Evolutionary conservation across 2,797 vertebrate species (phyloP), one percentile per base, ranked within the genome.

Genomic region (Harpagifer antarcticus): DNA sequence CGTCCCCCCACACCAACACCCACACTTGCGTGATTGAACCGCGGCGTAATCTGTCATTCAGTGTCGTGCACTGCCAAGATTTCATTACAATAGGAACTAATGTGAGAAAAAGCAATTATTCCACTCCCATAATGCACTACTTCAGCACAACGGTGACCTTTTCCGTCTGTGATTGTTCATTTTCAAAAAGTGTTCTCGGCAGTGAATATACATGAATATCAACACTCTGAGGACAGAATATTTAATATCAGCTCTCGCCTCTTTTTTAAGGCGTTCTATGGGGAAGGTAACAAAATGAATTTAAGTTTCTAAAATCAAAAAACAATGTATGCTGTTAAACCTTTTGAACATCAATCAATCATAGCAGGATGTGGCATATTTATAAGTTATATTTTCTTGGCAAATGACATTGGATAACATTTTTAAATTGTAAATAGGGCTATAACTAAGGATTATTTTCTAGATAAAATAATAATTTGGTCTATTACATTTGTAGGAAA

Each of bases 21-120:
- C 81, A 65, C 59, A 43, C 79, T 74, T 42, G 70, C 67, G 70
- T 84, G 90, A 92, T 88, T 88, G 86, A 91, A 88, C 79, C 63
- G 45, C 50, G 63, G 67, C 45, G 50, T 88, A 88, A 91, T 93
- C 89, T 89, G 90, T 87, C 90, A 92, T 85, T 91, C 89, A 87
- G 62, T 42, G 86, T 79, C 45, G 17, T 72, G 74, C 61, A 57
- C 83, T 78, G 91, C 81, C 85, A 76, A 71, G 69, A 86, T 91
- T 91, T 89, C 90, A 93, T 94, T 92, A 92, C 90, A 93, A 93
- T 91, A 87, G 87, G 82, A 91, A 84, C 87, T 92, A 93, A 93
- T 92, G 86, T 89, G 89, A 86, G 85, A 81, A 92, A 37, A 94
- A 93, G 93, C 92, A 93, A 94, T 93, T 93, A 93, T 91, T 91